Conservation (phyloP, 2,888 invertebrate species). For the Pyrochroa serraticornis region DNA sequence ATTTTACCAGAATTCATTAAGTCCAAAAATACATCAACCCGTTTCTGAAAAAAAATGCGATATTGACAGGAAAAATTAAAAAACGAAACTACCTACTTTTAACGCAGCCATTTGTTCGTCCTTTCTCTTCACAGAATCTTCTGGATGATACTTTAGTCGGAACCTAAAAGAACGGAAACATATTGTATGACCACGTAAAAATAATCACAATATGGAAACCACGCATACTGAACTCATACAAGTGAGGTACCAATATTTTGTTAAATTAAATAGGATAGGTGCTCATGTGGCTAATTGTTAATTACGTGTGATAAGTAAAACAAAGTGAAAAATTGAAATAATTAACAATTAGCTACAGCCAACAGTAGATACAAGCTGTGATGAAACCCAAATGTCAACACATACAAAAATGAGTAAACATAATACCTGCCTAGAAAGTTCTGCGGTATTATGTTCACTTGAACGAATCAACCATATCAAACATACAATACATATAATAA, state of each 20-base stretch:
- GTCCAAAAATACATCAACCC: slow-evolving; percentile 88
- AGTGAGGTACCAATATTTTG: not conserved
- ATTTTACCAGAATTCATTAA: slow-evolving; percentile 77
- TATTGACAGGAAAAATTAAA: slow-evolving; percentile 1
- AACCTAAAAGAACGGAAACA: slow-evolving; percentile 72
- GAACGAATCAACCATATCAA: slow-evolving; percentile 8
- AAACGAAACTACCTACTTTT: slow-evolving; percentile 65
- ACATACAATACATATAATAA: slow-evolving; percentile 33
- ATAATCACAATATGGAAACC: slow-evolving; percentile 15
- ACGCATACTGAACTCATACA: slow-evolving; percentile 11
- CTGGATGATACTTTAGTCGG: slow-evolving; percentile 98
- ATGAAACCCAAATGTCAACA: slow-evolving; percentile 2
- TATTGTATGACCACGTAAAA: not conserved
- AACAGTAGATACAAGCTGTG: not conserved
- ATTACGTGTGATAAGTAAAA: not conserved
- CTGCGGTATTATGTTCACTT: slow-evolving; percentile 4
- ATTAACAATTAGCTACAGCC: not conserved
- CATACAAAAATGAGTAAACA: slow-evolving; percentile 2
- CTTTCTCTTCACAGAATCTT: slow-evolving; percentile 88
- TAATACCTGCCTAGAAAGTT: not conserved
- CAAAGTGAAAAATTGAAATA: not conserved
- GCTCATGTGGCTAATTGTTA: not conserved
- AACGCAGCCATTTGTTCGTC: slow-evolving; percentile 83
- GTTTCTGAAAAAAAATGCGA: slow-evolving; percentile 64
- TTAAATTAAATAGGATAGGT: too few relatives aligned